These are phyloP conservation scores for Arremon brunneinucha DNA, from an alignment of 2,797 vertebrate genomes.

Conservation along the genomic window DNA sequence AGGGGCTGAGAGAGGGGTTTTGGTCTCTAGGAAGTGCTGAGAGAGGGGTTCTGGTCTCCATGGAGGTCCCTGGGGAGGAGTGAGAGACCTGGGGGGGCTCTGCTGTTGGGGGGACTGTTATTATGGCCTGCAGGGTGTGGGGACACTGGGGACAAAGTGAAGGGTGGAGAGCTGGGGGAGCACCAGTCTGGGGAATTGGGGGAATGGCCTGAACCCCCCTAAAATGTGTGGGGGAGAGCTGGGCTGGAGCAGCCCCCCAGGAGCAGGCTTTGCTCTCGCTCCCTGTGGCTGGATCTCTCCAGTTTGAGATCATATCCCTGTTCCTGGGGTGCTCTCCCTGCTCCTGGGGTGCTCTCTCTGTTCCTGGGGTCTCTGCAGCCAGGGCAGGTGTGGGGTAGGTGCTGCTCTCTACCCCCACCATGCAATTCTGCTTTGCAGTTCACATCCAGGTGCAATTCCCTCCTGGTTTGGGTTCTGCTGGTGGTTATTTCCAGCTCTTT, in stretches of 20 bases:
- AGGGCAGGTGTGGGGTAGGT: accelerated
- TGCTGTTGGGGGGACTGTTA: neutral
- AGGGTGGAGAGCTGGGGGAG: neutral
- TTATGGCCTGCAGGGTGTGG: accelerated
- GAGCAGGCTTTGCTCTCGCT: neutral
- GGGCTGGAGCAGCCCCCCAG: no score
- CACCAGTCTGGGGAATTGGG: neutral
- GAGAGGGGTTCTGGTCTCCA: neutral
- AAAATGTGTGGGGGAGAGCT: accelerated
- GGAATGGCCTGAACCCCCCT: neutral
- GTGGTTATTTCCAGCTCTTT: neutral
- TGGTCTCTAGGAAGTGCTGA: neutral
- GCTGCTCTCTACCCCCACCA: accelerated
- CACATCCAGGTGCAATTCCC: neutral
- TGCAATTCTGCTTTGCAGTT: neutral
- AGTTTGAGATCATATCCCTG: neutral
- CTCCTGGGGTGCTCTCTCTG: neutral
- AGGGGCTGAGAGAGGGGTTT: no score
- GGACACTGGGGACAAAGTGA: neutral
- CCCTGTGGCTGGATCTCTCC: neutral
- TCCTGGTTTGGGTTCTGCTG: neutral
- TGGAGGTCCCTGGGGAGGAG: neutral
- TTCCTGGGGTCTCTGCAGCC: accelerated
- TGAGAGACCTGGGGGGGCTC: neutral
- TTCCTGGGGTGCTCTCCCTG: neutral